Conservation (phyloP, 2,888 invertebrate species). For the Lobophora halterata region DNA sequence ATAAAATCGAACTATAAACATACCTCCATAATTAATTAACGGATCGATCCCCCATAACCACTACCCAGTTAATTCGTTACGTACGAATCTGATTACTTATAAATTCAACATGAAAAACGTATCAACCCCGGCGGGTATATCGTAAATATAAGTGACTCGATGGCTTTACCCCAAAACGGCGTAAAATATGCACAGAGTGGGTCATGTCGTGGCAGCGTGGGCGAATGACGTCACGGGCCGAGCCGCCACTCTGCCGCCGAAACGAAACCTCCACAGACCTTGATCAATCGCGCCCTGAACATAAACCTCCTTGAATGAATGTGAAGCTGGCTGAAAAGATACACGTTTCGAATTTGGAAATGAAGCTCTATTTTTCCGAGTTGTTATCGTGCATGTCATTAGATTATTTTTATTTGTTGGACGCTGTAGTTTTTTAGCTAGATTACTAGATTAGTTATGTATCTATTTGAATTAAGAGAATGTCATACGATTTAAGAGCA, state of each 20-base stretch:
- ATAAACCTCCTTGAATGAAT: conserved; percentile 38
- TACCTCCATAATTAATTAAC: conserved; percentile 8
- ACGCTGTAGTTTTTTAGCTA: too few relatives aligned
- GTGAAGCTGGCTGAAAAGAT: conserved; percentile 29
- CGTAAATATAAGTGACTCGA: conserved; percentile 51
- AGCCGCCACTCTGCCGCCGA: conserved; percentile 65
- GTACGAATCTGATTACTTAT: conserved; percentile 27
- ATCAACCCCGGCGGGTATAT: conserved; percentile 35
- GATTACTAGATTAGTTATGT: too few relatives aligned
- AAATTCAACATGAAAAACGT: conserved; percentile 31
- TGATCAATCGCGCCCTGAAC: conserved; percentile 54
- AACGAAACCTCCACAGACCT: conserved; percentile 50
- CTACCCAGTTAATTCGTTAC: conserved; percentile 16
- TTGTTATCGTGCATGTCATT: not conserved
- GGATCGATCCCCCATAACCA: conserved; percentile 21
- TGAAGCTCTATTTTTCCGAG: conserved; percentile 10
- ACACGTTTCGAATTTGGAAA: conserved; percentile 8
- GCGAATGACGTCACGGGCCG: conserved; percentile 65
- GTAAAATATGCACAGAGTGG: conserved; percentile 64
- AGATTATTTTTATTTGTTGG: too few relatives aligned
- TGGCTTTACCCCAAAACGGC: conserved; percentile 57
- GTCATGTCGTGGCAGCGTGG: conserved; percentile 41
- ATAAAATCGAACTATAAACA: conserved; percentile 9
- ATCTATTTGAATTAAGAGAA: too few relatives aligned
- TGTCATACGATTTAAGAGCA: too few relatives aligned